These are phyloP conservation scores for Drosophila kohkoa DNA, from an alignment of 1,140 invertebrate species.

Conservation along the genomic window DNA sequence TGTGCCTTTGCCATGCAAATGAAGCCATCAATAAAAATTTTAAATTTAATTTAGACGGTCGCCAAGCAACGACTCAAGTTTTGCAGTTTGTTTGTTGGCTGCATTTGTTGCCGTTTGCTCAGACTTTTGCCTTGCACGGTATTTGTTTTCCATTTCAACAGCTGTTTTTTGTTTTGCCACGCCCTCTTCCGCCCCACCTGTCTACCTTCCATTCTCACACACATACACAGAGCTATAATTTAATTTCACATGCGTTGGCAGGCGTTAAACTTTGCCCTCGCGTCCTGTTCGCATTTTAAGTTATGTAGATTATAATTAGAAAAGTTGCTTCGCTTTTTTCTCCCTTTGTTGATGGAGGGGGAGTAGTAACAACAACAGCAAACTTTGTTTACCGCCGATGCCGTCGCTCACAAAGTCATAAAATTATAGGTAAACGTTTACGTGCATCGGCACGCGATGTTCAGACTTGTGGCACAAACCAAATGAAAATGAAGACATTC, in stretches of 20 bases:
- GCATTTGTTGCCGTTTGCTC: constrained; percentile 45
- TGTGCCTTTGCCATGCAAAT: constrained; percentile 62
- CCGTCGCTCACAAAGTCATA: constrained; percentile 71
- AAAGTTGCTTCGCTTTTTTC: constrained; percentile 57
- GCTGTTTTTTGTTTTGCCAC: constrained; percentile 54
- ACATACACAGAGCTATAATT: constrained; percentile 58
- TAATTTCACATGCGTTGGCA: constrained; percentile 73
- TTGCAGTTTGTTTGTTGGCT: constrained; percentile 43
- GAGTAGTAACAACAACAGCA: constrained; percentile 52
- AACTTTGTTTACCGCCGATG: constrained; percentile 34
- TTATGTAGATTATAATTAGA: constrained; percentile 83
- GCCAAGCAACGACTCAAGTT: constrained; percentile 53
- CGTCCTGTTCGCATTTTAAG: constrained; percentile 71
- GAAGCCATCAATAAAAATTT: constrained; percentile 75
- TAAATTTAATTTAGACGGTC: constrained; percentile 52
- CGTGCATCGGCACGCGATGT: constrained; percentile 65
- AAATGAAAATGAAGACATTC: background rate
- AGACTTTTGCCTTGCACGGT: constrained; percentile 31
- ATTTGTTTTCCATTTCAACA: constrained; percentile 72
- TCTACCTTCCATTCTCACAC: constrained; percentile 11
- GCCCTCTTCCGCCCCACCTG: constrained; percentile 11
- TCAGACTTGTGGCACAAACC: background rate
- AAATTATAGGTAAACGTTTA: constrained; percentile 83
- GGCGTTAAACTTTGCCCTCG: constrained; percentile 67
- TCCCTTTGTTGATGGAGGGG: constrained; percentile 9